These are phyloP conservation scores for Hirtodrosophila confusa DNA, from an alignment of 2,888 invertebrate genomes.

Conservation along the genomic window DNA sequence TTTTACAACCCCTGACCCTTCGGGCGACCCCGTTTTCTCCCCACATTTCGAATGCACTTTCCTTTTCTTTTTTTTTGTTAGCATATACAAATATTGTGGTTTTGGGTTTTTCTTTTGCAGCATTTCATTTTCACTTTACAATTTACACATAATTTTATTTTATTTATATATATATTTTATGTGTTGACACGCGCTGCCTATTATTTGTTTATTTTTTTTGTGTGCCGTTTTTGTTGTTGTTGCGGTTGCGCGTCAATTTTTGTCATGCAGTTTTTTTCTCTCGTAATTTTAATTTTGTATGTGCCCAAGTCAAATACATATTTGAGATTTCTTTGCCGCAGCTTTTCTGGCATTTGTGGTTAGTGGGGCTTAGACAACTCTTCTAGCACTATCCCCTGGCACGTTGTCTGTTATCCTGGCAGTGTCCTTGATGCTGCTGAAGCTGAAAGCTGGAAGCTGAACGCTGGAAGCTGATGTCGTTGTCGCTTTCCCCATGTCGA, in stretches of 20 bases:
- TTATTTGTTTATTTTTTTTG: slow-evolving; percentile 27
- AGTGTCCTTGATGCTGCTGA: slow-evolving; percentile 54
- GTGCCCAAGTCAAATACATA: slow-evolving; percentile 62
- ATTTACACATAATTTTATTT: slow-evolving; percentile 21
- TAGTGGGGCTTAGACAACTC: slow-evolving; percentile 48
- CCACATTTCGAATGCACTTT: slow-evolving; percentile 58
- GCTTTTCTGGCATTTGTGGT: slow-evolving; percentile 39
- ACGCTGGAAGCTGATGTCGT: slow-evolving; percentile 49
- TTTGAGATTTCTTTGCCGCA: slow-evolving; percentile 64
- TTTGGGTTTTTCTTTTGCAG: slow-evolving; percentile 15
- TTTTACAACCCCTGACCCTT: neutral
- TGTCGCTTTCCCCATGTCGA: slow-evolving; percentile 69
- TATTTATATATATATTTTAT: slow-evolving; percentile 27
- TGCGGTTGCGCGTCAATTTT: neutral
- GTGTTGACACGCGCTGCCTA: slow-evolving; percentile 46
- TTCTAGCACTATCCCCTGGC: slow-evolving; percentile 43
- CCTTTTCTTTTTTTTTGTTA: slow-evolving; percentile 26
- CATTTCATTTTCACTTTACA: slow-evolving; percentile 18
- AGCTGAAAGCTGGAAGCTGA: slow-evolving; percentile 36
- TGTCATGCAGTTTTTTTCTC: slow-evolving; percentile 23
- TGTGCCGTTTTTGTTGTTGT: slow-evolving; percentile 24
- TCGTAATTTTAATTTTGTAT: slow-evolving; percentile 63
- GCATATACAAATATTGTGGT: slow-evolving; percentile 9
- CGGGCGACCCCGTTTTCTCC: neutral
- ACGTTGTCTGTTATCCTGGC: slow-evolving; percentile 48